Conservation (phyloP, 2,113 vertebrate species). For the Silurus meridionalis region DNA sequence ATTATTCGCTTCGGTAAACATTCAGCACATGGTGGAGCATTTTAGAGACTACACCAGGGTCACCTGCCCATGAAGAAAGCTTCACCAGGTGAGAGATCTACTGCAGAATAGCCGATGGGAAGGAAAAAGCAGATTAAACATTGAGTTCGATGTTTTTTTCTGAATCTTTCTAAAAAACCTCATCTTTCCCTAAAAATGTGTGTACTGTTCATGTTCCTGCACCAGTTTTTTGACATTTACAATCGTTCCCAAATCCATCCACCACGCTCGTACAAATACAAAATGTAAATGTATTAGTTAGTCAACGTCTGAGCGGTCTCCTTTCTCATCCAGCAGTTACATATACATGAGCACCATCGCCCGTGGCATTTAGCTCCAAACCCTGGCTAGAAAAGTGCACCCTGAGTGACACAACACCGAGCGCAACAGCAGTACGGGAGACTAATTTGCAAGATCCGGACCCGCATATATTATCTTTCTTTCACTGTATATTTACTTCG, state of each 20-base stretch:
- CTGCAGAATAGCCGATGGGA: no score
- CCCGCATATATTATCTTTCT: not conserved
- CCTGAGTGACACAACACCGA: not conserved
- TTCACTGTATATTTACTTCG: not conserved
- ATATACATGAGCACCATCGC: slow-evolving; percentile 1
- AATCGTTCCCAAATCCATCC: no score
- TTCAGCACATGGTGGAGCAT: not conserved
- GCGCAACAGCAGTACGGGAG: not conserved
- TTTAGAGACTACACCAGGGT: not conserved
- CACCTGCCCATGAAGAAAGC: not conserved
- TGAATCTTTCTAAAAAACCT: no score
- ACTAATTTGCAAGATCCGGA: slow-evolving; percentile 5
- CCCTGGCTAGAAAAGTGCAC: not conserved
- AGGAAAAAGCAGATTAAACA: no score
- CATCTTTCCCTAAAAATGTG: no score
- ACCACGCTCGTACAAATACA: not conserved
- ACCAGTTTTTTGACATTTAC: no score
- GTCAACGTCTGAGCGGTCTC: not conserved
- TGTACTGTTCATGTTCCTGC: no score
- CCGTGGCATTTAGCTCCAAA: not conserved
- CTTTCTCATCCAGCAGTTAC: not conserved
- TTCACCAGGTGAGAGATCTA: not conserved
- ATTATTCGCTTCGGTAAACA: not conserved
- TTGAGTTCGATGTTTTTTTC: no score
- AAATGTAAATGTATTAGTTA: not conserved